Percentiles rank a stretch among this genome's conserved stretches.
These are phyloP conservation scores for Achroia grisella DNA, from an alignment of 1,140 invertebrate genomes.

Conservation along the genomic window DNA sequence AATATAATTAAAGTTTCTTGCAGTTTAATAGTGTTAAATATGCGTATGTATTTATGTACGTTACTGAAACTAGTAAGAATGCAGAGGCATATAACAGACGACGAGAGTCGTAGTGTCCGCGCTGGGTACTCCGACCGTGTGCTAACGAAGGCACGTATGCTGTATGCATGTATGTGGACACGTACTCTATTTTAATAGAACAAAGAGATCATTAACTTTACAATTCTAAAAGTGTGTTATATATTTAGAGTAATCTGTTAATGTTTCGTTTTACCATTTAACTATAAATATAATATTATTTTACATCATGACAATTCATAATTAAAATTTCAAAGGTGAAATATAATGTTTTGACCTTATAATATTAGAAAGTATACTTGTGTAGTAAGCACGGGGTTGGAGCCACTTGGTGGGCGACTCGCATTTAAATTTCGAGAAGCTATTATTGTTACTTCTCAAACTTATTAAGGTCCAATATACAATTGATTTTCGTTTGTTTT, in stretches of 20 bases:
- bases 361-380: neutral
- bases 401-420: slow-evolving; percentile 7
- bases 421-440: slow-evolving; percentile 24
- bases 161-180: neutral
- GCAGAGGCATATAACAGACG: slow-evolving; percentile 4
- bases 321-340: no score
- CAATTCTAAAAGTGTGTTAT: no score
- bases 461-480: slow-evolving; percentile 47
- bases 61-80: neutral
- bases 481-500: slow-evolving; percentile 15
- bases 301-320: no score
- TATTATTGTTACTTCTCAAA: slow-evolving; percentile 48
- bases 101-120: slow-evolving; percentile 7
- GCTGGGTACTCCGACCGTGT: neutral
- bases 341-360: no score
- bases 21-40: slow-evolving; percentile 20
- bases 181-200: no score
- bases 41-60: slow-evolving; percentile 22
- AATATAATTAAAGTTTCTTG: slow-evolving; percentile 30
- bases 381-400: neutral
- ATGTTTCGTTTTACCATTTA: no score
- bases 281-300: no score
- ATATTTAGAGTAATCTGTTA: no score
- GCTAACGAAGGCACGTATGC: neutral
- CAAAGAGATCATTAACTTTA: no score